phyloP scores from a whole-genome alignment of 2,797 vertebrate species.

The Sitta carolinensis region DNA sequence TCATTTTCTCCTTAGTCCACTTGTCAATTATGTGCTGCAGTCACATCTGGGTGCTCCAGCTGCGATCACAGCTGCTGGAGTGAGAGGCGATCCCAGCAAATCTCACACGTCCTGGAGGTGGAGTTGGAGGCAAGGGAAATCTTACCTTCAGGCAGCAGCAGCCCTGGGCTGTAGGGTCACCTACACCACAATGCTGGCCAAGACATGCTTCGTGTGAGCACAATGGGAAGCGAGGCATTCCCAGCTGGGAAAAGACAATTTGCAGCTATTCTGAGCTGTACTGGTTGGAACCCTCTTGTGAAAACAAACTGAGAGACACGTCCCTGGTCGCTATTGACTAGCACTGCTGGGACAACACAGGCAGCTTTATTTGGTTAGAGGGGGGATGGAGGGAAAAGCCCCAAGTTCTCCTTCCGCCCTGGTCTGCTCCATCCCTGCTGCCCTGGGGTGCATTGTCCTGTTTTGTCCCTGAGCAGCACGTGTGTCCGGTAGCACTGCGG shows the following conservation, averaged over 20 bases:
- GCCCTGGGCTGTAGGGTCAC: background rate
- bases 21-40: background rate
- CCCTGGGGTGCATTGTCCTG: background rate
- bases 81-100: background rate
- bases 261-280: slow-evolving; percentile 43
- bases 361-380: background rate
- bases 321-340: slow-evolving; percentile 15
- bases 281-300: slow-evolving; percentile 43
- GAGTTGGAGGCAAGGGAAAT: background rate
- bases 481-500: background rate
- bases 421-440: background rate
- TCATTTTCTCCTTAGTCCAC: background rate
- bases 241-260: slow-evolving; percentile 39
- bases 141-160: background rate
- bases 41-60: background rate
- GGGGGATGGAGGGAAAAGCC: background rate
- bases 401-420: background rate
- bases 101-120: background rate
- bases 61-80: background rate
- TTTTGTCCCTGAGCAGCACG: background rate
- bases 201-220: rapidly evolving
- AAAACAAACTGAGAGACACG: slow-evolving; percentile 62
- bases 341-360: slow-evolving; percentile 49
- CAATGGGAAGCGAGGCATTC: background rate
- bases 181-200: rapidly evolving